These are phyloP conservation scores for Podarcis siculus DNA, from an alignment of 2,797 vertebrate species.

Conservation along the genomic window DNA sequence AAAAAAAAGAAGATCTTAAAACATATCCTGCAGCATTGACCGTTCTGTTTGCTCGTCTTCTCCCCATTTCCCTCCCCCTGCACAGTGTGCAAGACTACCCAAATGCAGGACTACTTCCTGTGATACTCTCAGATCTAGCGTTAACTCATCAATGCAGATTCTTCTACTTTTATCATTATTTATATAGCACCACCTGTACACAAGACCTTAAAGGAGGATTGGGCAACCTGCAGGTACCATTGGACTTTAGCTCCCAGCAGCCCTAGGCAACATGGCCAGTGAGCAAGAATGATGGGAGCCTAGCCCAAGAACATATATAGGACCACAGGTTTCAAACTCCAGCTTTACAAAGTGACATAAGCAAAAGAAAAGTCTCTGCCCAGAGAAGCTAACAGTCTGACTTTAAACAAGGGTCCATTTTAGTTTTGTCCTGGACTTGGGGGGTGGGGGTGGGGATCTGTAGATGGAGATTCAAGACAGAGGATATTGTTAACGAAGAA, in stretches of 20 bases:
- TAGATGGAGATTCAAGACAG: not conserved
- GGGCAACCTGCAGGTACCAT: not conserved
- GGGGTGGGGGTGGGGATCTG: no score
- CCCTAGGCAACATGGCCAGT: not conserved
- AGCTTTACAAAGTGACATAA: not conserved
- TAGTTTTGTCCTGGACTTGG: not conserved
- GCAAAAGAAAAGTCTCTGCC: not conserved
- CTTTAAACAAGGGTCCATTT: not conserved
- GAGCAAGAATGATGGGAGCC: not conserved
- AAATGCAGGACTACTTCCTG: not conserved
- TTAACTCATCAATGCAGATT: not conserved
- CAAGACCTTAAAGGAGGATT: not conserved
- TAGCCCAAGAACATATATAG: not conserved
- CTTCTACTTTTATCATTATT: slow-evolving; percentile 2
- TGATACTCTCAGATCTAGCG: no score
- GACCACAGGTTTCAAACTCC: not conserved
- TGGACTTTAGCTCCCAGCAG: not conserved
- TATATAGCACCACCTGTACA: not conserved
- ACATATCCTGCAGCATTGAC: not conserved
- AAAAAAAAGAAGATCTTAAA: not conserved
- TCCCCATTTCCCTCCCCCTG: not conserved
- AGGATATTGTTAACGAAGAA: not conserved
- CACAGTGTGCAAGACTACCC: not conserved
- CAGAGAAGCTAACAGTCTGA: not conserved
- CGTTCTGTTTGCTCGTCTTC: not conserved